Evolutionary conservation across 1,140 invertebrate species (phyloP), one percentile per base, ranked within the genome.

Genomic region (Ceratosolen fusciceps): DNA sequence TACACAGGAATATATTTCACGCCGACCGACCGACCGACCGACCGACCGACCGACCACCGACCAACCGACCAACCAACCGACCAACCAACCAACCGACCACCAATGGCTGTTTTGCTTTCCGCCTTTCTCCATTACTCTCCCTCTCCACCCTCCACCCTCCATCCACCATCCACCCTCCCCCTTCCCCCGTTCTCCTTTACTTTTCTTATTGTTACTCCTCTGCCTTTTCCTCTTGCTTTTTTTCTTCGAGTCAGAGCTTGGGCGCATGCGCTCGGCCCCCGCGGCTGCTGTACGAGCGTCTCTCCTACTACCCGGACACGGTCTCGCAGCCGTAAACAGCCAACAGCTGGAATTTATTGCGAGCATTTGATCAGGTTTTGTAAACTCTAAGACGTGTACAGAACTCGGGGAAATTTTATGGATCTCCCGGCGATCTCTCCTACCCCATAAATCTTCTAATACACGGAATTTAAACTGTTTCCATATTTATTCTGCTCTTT

Each of bases 331-430:
- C 68, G 56, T 65, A 78, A 72, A 79, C 70, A 72, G 47, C 49
- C 67, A 49, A 70, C 76, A 52, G 67, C 39, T 62, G 76, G 29
- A 62, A 78, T 78, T 78, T 78, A 78, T 78, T 72, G 76, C 67
- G 39, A 43, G 67, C 54, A 72, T 78, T 78, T 78, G 76, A 67
- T 71, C 68, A 34, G 67, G 52, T 70, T 77, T 77, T 77, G 65
- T 77, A 77, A 77, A 77, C 75, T 70, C 49, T 52, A 37, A 70
- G 75, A 52, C 67, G 67, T 56, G 75, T 31, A 24, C 31, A 21
- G 37, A 52, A 70, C 49, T 77, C 24, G n/a, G 9, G 19, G 31
- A 34, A 77, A 29, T 77, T 77, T 68, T 77, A 77, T 70, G 65
- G 31, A 37, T n/a, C 37, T 16, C 8, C 62, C 54, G 4, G 31